phyloP scores from a whole-genome alignment of 2,888 invertebrate species.

The Argynnis bischoffii region DNA sequence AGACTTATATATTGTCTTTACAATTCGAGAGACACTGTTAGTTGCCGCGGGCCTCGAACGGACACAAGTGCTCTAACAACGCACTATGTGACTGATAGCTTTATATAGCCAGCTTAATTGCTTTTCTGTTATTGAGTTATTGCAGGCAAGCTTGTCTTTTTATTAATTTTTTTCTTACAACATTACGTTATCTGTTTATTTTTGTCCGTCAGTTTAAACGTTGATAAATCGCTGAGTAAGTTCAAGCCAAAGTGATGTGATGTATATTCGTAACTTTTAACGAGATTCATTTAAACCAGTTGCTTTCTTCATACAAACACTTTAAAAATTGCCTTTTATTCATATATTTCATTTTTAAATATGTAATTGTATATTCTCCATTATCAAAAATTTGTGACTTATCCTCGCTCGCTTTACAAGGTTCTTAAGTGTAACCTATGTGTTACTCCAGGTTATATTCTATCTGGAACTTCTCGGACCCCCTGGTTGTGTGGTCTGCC shows the following conservation, averaged over 20 bases:
- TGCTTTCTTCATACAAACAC: background rate
- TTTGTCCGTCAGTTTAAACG: constrained; percentile 21
- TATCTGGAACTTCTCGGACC: too few species aligned
- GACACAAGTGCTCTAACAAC: constrained; percentile 42
- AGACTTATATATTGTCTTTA: constrained; percentile 54
- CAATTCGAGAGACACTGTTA: constrained; percentile 47
- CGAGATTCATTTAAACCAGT: constrained; percentile 4
- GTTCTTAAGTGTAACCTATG: too few species aligned
- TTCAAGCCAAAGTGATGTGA: constrained; percentile 1
- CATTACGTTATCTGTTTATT: constrained; percentile 38
- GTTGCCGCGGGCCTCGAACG: constrained; percentile 55
- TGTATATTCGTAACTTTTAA: constrained; percentile 1
- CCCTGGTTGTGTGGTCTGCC: too few species aligned
- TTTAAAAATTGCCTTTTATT: constrained; percentile 1
- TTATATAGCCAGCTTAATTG: constrained; percentile 45
- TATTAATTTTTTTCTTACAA: constrained; percentile 37
- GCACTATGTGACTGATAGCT: constrained; percentile 43
- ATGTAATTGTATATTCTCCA: too few species aligned
- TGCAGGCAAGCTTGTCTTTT: constrained; percentile 31
- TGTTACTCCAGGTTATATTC: too few species aligned
- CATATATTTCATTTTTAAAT: background rate
- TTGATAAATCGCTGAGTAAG: constrained; percentile 21
- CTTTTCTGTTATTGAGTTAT: constrained; percentile 47
- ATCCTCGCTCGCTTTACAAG: too few species aligned
- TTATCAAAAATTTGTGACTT: too few species aligned